Evolutionary conservation across 1,140 invertebrate genomes (phyloP), one percentile per base, ranked within the genome.

Genomic region (Pseudomyrmex concolor): DNA sequence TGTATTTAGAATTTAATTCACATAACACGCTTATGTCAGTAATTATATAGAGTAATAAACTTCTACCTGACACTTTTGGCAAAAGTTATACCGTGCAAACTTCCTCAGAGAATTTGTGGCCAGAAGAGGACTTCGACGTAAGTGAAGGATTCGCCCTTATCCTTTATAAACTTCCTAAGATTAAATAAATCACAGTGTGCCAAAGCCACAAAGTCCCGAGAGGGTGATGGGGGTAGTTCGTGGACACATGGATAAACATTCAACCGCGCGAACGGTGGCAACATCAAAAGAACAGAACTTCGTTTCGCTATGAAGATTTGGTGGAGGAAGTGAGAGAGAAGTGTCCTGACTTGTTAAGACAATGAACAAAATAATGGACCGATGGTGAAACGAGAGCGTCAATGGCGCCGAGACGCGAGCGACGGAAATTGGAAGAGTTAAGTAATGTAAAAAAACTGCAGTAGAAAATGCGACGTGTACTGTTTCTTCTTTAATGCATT

Each of bases 361-460:
- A 80, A 71, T 71, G 76, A 59, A 80, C 66, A 5, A 34, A 34
- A 59, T 59, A 59, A 43, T 60, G 19, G 15, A 80, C 22, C 76
- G 76, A 70, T 43, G 34, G 48, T 22, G 19, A 77, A 67, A 43
- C 45, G 43, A 60, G 19, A 80, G 66, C 19, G n/a, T 71, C 66
- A 45, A 80, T 80, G 66, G 66, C 54, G 66, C 34, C 54, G 54
- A 70, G 54, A 71, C 43, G 54, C 54, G 54, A 71, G 7, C 54
- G 45, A 45, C 66, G 60, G 43, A 70, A 60, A 80, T 70, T 59
- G 76, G 45, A 80, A 80, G 70, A 70, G 76, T 71, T 34, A 80
- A 80, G 76, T 80, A 57, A 13, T 59, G 25, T 67, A 80, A 70
- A 80, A 34, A 34, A 34, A 34, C 34, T 34, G 0, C 34, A 34